A percentile compares a stretch with the other conserved stretches of the same genome.
Evolutionary conservation across 2,888 invertebrate genomes (phyloP).

Genomic region (Trissolcus japonicus): DNA sequence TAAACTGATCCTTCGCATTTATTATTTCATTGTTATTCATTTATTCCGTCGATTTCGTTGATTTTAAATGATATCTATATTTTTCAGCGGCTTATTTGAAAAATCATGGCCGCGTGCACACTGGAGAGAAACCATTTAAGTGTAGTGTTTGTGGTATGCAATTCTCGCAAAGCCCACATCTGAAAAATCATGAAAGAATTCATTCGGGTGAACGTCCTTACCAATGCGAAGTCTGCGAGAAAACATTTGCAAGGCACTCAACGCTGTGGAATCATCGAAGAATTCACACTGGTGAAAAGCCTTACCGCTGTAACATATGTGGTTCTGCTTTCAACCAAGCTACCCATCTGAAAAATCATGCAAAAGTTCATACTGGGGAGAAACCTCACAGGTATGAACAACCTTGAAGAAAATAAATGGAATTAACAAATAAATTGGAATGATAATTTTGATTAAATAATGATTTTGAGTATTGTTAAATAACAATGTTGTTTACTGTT

Average conservation of each 20-base stretch:
- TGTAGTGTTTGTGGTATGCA: conserved; percentile 94
- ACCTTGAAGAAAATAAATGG: background rate
- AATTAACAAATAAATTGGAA: background rate
- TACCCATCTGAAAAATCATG: conserved; percentile 91
- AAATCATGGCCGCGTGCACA: conserved; percentile 91
- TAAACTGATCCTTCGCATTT: conserved; percentile 54
- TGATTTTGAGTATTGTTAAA: background rate
- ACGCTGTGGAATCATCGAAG: conserved; percentile 92
- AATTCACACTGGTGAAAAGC: conserved; percentile 92
- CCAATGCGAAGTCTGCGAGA: conserved; percentile 92
- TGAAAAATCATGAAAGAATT: conserved; percentile 92
- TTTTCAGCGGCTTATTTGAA: conserved; percentile 86
- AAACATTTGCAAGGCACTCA: conserved; percentile 91
- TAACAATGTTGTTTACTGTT: background rate
- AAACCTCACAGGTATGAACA: conserved; percentile 78
- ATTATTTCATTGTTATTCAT: background rate
- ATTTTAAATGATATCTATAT: conserved; percentile 1
- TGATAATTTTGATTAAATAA: background rate
- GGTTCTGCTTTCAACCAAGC: conserved; percentile 93
- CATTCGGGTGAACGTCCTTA: conserved; percentile 92
- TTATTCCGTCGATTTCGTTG: background rate
- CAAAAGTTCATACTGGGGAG: conserved; percentile 84
- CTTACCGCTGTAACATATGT: conserved; percentile 79
- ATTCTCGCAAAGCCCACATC: conserved; percentile 91
- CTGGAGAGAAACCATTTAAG: conserved; percentile 82